Base-by-base conservation (phyloP, 2,888 invertebrate genomes). In the Lepidocyrtoides sp. region DNA sequence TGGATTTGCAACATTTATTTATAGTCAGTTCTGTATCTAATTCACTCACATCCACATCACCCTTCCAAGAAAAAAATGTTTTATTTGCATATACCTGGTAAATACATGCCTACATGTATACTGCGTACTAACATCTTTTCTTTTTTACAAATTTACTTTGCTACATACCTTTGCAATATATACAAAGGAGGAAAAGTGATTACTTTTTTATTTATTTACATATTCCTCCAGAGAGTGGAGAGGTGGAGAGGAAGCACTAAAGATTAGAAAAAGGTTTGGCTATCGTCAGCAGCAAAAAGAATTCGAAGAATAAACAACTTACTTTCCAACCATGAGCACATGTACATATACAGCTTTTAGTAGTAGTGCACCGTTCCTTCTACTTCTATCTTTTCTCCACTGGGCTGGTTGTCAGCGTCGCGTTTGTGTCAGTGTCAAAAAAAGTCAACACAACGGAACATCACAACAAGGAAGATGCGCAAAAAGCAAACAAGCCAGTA, bases 361-460 rank as follows among this genome's bases (percentile, higher is more conserved):
- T 10, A 20, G 1, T 4, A 2, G 26, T 10, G 26, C 29, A 63
- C 63, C n/a, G 32, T 29, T 66, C 29, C 14, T 66, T 29, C 66
- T 14, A n/a, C 23, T 14, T 17, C 17, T 12, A 7, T 20, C 20
- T 72, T 72, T 41, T 20, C n/a, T 72, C 41, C 29, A 41, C 8
- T 20, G 72, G 12, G 41, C 5, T 41, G 41, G 20, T 23, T 85
- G 85, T 85, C 72, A 85, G 85, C 66, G 72, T 85, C 84, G n/a
- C n/a, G n/a, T n/a, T n/a, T n/a, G n/a, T 85, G 85, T 85, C 72
- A 85, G 85, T 84, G 72, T 85, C 85, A 72, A 85, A 83, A n/a
- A 72, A 23, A 85, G 72, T 85, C 72, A 72, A 85, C 85, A 85
- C 44, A 83, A 36, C 69, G 57, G 85, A 72, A 85, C 83, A 41